Evolutionary conservation across 1,140 invertebrate species (phyloP).

Genomic region (Drosophila ohnishii): DNA sequence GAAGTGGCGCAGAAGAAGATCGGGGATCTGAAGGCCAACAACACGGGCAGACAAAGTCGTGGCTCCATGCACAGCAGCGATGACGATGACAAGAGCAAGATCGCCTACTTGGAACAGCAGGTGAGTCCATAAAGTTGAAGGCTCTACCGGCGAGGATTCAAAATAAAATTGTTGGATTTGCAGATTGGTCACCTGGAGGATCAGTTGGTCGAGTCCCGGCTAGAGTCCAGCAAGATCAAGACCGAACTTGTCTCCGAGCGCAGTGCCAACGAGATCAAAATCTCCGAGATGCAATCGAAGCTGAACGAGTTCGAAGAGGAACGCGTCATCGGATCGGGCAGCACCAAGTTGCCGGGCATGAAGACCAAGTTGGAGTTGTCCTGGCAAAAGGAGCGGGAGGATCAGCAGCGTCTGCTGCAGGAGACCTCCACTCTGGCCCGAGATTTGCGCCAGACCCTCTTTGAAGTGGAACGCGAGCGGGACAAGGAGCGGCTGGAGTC

Average conservation of each 20-base stretch:
- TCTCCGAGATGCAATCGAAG: conserved; percentile 94
- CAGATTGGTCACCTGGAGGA: conserved; percentile 92
- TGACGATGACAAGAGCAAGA: conserved; percentile 86
- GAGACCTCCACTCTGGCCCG: conserved; percentile 95
- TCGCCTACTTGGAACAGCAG: conserved; percentile 91
- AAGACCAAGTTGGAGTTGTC: conserved; percentile 95
- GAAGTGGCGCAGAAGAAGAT: conserved; percentile 93
- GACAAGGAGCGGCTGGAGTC: conserved; percentile 94
- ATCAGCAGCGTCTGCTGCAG: conserved; percentile 94
- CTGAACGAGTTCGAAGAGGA: conserved; percentile 96
- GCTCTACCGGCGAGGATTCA: not conserved
- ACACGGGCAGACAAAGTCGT: conserved; percentile 81
- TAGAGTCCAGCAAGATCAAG: conserved; percentile 93
- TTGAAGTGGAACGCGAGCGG: conserved; percentile 93
- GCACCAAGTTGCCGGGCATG: conserved; percentile 92
- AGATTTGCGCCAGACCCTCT: conserved; percentile 93
- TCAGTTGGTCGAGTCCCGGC: conserved; percentile 91
- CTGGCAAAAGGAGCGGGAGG: conserved; percentile 97
- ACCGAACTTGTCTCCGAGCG: conserved; percentile 95
- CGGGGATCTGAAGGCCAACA: conserved; percentile 87
- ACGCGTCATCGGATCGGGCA: conserved; percentile 89
- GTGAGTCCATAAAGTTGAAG: conserved; percentile 35
- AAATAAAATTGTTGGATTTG: not conserved
- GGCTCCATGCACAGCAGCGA: conserved; percentile 82
- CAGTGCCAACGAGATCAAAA: conserved; percentile 93